Conservation (phyloP, 1,140 invertebrate genomes). For the Drosophila lacertosa region DNA sequence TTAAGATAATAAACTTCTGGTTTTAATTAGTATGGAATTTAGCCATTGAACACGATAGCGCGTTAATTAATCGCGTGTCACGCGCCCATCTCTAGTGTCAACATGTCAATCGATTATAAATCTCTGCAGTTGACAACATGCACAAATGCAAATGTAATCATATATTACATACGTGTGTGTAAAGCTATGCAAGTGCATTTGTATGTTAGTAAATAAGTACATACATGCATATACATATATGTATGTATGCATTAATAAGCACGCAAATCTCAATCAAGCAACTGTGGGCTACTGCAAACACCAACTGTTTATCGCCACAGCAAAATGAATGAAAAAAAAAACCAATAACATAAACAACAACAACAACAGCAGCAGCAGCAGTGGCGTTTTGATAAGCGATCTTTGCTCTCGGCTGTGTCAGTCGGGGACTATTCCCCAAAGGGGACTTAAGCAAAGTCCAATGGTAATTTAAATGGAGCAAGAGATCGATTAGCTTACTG, state of each 20-base stretch:
- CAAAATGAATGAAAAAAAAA: background rate
- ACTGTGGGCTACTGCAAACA: constrained; percentile 10
- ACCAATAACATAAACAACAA: background rate
- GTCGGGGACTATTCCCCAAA: constrained; percentile 20
- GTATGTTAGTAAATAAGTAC: background rate
- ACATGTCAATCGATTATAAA: constrained; percentile 15
- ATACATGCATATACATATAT: background rate
- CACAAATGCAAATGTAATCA: background rate
- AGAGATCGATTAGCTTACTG: constrained; percentile 31
- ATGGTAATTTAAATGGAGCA: constrained; percentile 16
- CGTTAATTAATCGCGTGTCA: constrained; percentile 1
- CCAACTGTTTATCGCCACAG: constrained; percentile 12
- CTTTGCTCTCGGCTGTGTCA: constrained; percentile 19
- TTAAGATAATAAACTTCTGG: too few species aligned
- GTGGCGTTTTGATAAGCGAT: constrained; percentile 31
- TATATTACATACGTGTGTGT: background rate
- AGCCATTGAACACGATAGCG: background rate
- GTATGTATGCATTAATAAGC: background rate
- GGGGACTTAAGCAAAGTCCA: constrained; percentile 1
- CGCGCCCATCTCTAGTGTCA: constrained; percentile 4
- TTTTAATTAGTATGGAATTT: too few species aligned
- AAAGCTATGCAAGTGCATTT: background rate
- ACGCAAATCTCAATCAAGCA: background rate
- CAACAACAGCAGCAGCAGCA: background rate
- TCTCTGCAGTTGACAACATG: background rate